phyloP scores from a whole-genome alignment of 2,113 vertebrate species.

The Tichodroma muraria region DNA sequence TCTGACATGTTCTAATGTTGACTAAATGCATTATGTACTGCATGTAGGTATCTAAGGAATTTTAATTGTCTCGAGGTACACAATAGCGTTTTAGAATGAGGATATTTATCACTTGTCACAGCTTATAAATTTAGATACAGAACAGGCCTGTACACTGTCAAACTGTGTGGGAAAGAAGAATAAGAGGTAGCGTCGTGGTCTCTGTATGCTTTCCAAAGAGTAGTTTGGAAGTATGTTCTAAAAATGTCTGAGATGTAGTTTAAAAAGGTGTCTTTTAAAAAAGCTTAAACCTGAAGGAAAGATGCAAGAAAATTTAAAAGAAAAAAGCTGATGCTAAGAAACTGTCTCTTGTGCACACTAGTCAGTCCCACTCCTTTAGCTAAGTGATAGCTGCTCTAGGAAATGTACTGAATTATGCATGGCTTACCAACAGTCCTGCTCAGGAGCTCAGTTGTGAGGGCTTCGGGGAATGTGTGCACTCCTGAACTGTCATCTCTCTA shows the following conservation, averaged over 20 bases:
- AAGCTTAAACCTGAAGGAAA: neutral
- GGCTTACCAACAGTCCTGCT: neutral
- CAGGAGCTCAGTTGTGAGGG: neutral
- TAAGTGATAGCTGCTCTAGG: neutral
- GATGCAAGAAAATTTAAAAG: neutral
- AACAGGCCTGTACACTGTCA: slow-evolving; percentile 49
- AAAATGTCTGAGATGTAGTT: neutral
- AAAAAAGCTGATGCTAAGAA: neutral
- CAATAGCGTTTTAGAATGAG: slow-evolving; percentile 47
- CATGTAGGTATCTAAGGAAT: slow-evolving; percentile 55
- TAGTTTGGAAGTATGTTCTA: neutral
- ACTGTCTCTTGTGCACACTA: neutral
- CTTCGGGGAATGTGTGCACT: neutral
- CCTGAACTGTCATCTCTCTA: neutral
- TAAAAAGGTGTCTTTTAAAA: neutral
- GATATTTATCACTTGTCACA: slow-evolving; percentile 59
- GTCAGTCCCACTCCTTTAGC: neutral
- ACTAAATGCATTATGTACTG: slow-evolving; percentile 52
- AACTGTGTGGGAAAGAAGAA: slow-evolving; percentile 29
- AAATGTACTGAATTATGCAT: neutral
- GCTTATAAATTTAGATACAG: slow-evolving; percentile 47
- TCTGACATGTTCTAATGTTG: slow-evolving; percentile 46
- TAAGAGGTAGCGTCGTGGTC: slow-evolving; percentile 4
- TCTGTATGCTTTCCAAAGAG: slow-evolving; percentile 37
- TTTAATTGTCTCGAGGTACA: slow-evolving; percentile 53